phyloP scores from a whole-genome alignment of 1,140 invertebrate genomes.

The Drosophila eugracilis region DNA sequence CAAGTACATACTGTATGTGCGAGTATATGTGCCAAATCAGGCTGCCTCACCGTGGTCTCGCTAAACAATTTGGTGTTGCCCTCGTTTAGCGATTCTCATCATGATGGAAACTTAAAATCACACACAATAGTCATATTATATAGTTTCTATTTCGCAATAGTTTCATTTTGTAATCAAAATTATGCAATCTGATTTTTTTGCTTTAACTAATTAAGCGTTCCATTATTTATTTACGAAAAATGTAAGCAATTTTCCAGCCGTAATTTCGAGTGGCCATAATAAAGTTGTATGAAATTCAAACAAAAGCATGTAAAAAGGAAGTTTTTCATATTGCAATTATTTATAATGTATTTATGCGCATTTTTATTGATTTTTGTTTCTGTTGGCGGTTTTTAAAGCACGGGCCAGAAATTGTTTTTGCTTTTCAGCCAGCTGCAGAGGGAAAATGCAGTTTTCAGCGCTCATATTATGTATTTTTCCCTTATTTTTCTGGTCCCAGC shows the following conservation, averaged over 20 bases:
- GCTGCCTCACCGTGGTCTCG: slow-evolving; percentile 8
- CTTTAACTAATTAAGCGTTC: slow-evolving; percentile 24
- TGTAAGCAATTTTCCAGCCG: slow-evolving; percentile 5
- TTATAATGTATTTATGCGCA: slow-evolving; percentile 42
- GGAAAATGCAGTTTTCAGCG: slow-evolving; percentile 23
- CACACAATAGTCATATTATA: no score
- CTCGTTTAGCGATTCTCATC: slow-evolving; percentile 51
- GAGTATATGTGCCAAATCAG: slow-evolving; percentile 6
- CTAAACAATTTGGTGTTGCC: slow-evolving; percentile 64
- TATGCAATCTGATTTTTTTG: slow-evolving; percentile 22
- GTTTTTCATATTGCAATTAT: slow-evolving; percentile 41
- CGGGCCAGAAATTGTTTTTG: slow-evolving; percentile 8
- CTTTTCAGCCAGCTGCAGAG: slow-evolving; percentile 12
- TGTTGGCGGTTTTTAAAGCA: slow-evolving; percentile 5
- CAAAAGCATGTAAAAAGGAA: slow-evolving; percentile 8
- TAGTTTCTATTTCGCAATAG: not conserved
- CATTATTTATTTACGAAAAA: slow-evolving; percentile 37
- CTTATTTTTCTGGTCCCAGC: slow-evolving; percentile 55
- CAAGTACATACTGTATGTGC: slow-evolving; percentile 35
- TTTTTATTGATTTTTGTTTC: slow-evolving; percentile 26
- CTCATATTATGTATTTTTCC: slow-evolving; percentile 37
- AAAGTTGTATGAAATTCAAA: slow-evolving; percentile 39
- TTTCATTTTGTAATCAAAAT: slow-evolving; percentile 3
- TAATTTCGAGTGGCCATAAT: slow-evolving; percentile 26
- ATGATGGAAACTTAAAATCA: no score